Percentiles rank a stretch among this genome's conserved stretches.
These are phyloP conservation scores for Strix uralensis DNA, from an alignment of 2,113 vertebrate genomes.

Conservation along the genomic window DNA sequence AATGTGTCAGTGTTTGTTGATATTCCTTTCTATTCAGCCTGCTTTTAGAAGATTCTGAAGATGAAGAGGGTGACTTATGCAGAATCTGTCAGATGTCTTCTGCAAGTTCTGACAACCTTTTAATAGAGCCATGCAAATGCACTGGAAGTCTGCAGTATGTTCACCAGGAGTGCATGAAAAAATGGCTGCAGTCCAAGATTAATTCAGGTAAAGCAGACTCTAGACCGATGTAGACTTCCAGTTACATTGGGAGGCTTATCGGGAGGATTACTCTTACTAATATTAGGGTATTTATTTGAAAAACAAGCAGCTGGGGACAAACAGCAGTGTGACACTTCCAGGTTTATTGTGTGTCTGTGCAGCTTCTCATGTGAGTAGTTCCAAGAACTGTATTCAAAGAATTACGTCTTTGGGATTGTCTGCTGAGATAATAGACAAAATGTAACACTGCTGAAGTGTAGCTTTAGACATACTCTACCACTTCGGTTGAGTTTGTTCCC, in stretches of 20 bases:
- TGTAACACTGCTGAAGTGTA: neutral
- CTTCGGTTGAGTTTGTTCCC: neutral
- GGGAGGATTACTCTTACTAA: neutral
- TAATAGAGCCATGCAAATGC: slow-evolving; percentile 94
- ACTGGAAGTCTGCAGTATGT: slow-evolving; percentile 94
- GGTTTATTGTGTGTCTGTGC: neutral
- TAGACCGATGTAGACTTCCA: neutral
- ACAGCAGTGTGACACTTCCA: neutral
- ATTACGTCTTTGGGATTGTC: neutral
- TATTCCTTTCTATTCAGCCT: slow-evolving; percentile 74
- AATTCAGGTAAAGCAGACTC: slow-evolving; percentile 85
- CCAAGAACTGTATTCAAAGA: neutral
- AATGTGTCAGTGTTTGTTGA: neutral
- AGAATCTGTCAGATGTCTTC: slow-evolving; percentile 96
- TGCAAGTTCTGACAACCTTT: slow-evolving; percentile 84
- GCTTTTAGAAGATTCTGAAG: slow-evolving; percentile 96
- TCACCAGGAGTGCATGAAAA: slow-evolving; percentile 98
- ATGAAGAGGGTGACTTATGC: slow-evolving; percentile 94
- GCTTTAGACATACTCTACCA: neutral
- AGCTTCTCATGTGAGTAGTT: neutral
- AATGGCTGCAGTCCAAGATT: slow-evolving; percentile 96
- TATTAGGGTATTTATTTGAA: neutral
- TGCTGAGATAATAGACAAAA: neutral
- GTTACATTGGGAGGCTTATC: neutral
- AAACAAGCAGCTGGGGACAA: accelerated